Conservation (phyloP, 2,797 vertebrate genomes). For the Enteromius unitaeniatus region DNA sequence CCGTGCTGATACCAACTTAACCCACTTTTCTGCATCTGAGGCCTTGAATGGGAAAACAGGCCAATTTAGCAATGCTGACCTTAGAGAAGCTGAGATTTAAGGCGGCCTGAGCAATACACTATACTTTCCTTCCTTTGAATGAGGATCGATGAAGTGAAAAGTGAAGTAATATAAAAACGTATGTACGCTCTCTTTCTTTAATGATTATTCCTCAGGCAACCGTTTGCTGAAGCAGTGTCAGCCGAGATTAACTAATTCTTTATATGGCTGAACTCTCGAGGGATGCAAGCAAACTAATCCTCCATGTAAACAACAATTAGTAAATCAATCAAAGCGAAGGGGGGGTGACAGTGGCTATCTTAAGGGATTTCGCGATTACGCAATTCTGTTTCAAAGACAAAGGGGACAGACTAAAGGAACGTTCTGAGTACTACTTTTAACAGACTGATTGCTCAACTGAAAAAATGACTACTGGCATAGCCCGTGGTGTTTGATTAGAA, state of each 20-base stretch:
- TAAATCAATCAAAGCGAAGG: slow-evolving; percentile 51
- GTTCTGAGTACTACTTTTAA: slow-evolving; percentile 67
- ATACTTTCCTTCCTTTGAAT: background rate
- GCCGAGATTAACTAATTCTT: slow-evolving; percentile 3
- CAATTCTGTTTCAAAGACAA: slow-evolving; percentile 51
- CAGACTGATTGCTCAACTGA: slow-evolving; percentile 71
- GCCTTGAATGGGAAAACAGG: slow-evolving; percentile 71
- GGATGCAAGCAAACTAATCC: slow-evolving; percentile 63
- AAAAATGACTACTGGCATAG: slow-evolving; percentile 65
- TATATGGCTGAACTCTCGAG: slow-evolving; percentile 51
- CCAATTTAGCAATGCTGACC: slow-evolving; percentile 73
- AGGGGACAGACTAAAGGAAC: slow-evolving; percentile 53
- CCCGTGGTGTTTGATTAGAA: slow-evolving; percentile 76
- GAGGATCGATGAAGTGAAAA: slow-evolving; percentile 26
- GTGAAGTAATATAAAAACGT: slow-evolving; percentile 8
- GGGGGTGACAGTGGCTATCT: background rate
- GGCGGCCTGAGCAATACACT: background rate
- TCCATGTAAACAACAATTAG: slow-evolving; percentile 70
- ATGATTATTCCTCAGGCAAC: slow-evolving; percentile 5
- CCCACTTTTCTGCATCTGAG: slow-evolving; percentile 72
- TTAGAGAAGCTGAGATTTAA: slow-evolving; percentile 54
- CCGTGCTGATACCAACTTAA: slow-evolving; percentile 70
- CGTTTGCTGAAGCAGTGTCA: slow-evolving; percentile 6
- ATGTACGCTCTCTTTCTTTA: slow-evolving; percentile 10
- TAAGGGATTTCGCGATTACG: slow-evolving; percentile 60